Evolutionary conservation across 2,113 vertebrate species (phyloP).

Genomic region (Bufo gargarizans): DNA sequence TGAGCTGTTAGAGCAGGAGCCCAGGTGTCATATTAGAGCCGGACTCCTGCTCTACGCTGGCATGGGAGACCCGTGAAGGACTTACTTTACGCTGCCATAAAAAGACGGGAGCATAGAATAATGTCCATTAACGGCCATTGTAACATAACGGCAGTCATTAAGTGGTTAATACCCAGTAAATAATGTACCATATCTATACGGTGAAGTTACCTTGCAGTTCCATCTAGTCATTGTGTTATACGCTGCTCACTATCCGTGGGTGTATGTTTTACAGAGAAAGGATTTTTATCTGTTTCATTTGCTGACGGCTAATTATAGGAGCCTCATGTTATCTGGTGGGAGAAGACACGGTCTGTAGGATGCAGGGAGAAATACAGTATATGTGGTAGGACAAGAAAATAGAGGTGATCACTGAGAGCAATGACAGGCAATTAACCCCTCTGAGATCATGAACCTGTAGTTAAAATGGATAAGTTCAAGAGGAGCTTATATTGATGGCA

Average conservation of each 20-base stretch:
- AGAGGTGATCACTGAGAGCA: constrained; percentile 7
- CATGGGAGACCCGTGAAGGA: too few species aligned
- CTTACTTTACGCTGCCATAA: too few species aligned
- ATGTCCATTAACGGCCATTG: too few species aligned
- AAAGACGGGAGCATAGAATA: too few species aligned
- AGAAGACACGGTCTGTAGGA: constrained; percentile 33
- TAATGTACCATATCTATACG: not conserved
- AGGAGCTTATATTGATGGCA: too few species aligned
- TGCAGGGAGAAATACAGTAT: constrained; percentile 6
- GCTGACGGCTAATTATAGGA: constrained; percentile 45
- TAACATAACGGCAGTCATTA: not conserved
- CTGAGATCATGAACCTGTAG: not conserved
- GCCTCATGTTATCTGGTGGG: constrained; percentile 2
- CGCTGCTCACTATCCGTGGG: constrained; percentile 5
- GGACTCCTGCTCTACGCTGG: too few species aligned
- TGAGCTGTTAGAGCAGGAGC: too few species aligned
- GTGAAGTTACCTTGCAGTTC: not conserved
- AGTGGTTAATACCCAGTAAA: not conserved
- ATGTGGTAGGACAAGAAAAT: not conserved
- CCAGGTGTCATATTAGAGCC: too few species aligned
- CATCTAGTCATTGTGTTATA: not conserved
- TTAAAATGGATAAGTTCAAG: not conserved
- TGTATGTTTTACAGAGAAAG: not conserved
- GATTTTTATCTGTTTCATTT: constrained; percentile 31
- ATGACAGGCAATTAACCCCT: not conserved